These are phyloP conservation scores for Ciconia boyciana DNA, from an alignment of 2,113 vertebrate species.

Conservation along the genomic window DNA sequence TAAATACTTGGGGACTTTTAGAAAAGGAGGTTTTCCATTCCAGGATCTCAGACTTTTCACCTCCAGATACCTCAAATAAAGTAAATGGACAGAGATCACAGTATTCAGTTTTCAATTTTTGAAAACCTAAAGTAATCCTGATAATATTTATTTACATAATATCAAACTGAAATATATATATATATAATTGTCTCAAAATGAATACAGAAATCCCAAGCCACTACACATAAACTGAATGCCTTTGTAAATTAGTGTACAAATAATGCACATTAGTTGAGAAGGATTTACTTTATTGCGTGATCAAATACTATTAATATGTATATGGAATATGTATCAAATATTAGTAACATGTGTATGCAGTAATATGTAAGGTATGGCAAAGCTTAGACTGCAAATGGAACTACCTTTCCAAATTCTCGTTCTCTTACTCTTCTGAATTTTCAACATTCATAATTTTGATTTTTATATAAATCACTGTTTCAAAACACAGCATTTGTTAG, in stretches of 20 bases:
- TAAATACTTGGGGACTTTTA: background rate
- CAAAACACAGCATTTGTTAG: background rate
- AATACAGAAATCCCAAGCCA: background rate
- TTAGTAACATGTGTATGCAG: rapidly evolving
- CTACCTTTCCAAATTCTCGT: background rate
- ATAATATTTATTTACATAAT: background rate
- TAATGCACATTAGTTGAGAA: background rate
- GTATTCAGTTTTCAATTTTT: background rate
- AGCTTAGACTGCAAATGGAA: background rate
- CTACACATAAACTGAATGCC: background rate
- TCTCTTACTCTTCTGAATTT: background rate
- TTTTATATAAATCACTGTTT: background rate
- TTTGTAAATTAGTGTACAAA: background rate
- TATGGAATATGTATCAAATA: background rate
- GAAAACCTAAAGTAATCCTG: background rate
- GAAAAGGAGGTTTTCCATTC: background rate
- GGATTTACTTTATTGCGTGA: background rate
- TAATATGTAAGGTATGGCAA: background rate
- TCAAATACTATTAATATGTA: background rate
- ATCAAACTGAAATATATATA: background rate
- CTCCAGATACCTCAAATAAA: background rate
- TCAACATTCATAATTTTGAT: background rate
- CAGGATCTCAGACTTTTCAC: background rate
- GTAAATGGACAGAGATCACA: background rate
- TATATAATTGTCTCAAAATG: background rate